Evolutionary conservation across 2,797 vertebrate genomes (phyloP), one percentile per base, ranked within the genome.

Genomic region (Ctenopoma multispine): DNA sequence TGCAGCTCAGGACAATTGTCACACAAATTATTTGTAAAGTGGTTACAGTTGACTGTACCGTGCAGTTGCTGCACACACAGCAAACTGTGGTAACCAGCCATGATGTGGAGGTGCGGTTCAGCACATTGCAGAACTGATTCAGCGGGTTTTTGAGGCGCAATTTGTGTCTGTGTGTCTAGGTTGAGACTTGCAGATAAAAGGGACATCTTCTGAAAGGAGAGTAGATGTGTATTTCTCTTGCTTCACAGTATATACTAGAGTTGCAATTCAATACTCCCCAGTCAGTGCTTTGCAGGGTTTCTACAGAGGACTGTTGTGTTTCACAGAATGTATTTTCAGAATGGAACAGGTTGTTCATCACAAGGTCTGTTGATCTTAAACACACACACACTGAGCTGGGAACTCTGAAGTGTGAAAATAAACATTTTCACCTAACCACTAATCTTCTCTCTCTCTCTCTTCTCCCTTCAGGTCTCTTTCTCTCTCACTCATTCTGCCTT

Each of bases 361-460:
- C 88, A 92, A 79, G 88, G 67, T 90, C 89, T 90, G 90, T 91
- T 91, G 91, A 92, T 90, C 83, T 92, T 90, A 87, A 88, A 90
- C 89, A 90, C 90, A 91, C 82, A 67, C 83, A 86, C 86, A 83
- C 82, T 55, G 80, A 81, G 79, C 83, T 62, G 77, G 80, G 79
- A 87, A 90, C 84, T 88, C 86, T 90, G 88, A 92, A 90, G 93
- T 93, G 91, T 94, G 90, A 95, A 93, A 94, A 92, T 88, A 94
- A 95, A 93, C 93, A 93, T 92, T 79, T 81, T 86, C 77, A 86
- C 87, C 84, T 75, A 87, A 90, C 88, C 89, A 88, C 88, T 91
- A 91, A 89, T 90, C 83, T 84, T 72, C 80, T 63, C 60, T 82
- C 44, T 65, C 34, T 44, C 8, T 61, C 86, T 79, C 7, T 24